Percentiles rank a stretch among this genome's conserved stretches.
phyloP scores from a whole-genome alignment of 1,140 invertebrate species.

The Littorina saxatilis region DNA sequence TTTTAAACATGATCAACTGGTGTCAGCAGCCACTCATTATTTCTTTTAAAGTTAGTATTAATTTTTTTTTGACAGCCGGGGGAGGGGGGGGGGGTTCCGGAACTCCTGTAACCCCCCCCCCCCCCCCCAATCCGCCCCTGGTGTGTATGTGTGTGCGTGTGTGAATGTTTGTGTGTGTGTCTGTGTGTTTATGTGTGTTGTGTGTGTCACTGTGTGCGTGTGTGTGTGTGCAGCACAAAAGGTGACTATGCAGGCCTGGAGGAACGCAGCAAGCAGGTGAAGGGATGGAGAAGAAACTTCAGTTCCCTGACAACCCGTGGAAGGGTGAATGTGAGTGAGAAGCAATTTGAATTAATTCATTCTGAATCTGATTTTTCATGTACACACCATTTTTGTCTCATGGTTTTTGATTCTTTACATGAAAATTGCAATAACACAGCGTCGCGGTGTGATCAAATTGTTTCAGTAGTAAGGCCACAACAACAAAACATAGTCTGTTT shows the following conservation, averaged over 20 bases:
- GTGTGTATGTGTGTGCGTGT: conserved; percentile 17
- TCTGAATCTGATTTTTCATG: too few species aligned
- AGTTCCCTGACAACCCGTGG: conserved; percentile 24
- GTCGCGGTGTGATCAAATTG: neutral
- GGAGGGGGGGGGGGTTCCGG: too few species aligned
- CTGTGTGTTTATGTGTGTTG: neutral
- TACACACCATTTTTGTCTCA: neutral
- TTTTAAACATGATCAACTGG: too few species aligned
- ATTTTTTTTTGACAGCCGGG: too few species aligned
- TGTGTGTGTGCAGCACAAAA: conserved; percentile 22
- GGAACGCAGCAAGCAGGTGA: conserved; percentile 12
- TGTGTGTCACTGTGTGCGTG: neutral
- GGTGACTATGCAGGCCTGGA: conserved; percentile 33
- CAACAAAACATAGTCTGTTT: too few species aligned
- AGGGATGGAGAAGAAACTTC: conserved; percentile 12
- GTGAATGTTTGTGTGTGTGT: neutral
- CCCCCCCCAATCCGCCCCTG: too few species aligned
- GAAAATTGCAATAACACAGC: neutral
- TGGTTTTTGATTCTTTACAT: neutral
- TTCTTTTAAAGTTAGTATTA: too few species aligned
- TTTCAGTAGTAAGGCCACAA: too few species aligned
- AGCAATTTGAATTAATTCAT: too few species aligned
- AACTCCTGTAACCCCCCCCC: too few species aligned
- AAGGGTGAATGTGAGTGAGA: conserved; percentile 35
- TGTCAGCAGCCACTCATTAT: too few species aligned